These are phyloP conservation scores for Drosophila multiciliata DNA, from an alignment of 2,888 invertebrate species.

Conservation along the genomic window DNA sequence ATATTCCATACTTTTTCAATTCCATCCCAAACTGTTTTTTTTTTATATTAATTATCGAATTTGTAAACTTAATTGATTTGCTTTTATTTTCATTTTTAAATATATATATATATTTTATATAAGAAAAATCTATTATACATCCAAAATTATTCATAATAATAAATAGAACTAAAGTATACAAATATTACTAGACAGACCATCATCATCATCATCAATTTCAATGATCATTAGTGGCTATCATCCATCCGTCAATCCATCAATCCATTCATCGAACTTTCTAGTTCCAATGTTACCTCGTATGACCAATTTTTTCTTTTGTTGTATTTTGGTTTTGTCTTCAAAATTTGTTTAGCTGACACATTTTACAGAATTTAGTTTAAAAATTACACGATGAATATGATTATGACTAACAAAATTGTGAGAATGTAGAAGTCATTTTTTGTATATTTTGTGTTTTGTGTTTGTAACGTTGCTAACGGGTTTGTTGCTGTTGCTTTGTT, in stretches of 20 bases:
- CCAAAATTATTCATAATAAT: conserved; percentile 82
- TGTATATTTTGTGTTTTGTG: conserved; percentile 39
- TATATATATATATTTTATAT: conserved; percentile 75
- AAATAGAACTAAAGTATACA: conserved; percentile 83
- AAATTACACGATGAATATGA: conserved; percentile 75
- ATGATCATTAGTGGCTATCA: conserved; percentile 39
- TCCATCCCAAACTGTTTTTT: neutral
- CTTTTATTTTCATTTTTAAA: conserved; percentile 77
- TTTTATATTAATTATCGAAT: neutral
- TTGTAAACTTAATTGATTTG: conserved; percentile 78
- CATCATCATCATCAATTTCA: conserved; percentile 45
- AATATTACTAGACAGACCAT: conserved; percentile 78
- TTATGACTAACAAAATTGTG: conserved; percentile 81
- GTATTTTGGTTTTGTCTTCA: conserved; percentile 19
- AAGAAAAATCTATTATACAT: conserved; percentile 84
- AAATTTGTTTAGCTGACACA: conserved; percentile 57
- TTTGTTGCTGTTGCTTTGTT: conserved; percentile 22
- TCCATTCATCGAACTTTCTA: conserved; percentile 28
- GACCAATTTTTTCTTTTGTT: conserved; percentile 4
- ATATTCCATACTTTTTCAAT: neutral
- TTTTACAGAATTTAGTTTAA: conserved; percentile 61
- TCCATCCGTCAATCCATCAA: conserved; percentile 9
- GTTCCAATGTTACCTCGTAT: conserved; percentile 34
- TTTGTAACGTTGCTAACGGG: conserved; percentile 34
- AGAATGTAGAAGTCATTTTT: conserved; percentile 80